A percentile compares a stretch with the other conserved stretches of the same genome.
Evolutionary conservation across 2,888 invertebrate genomes (phyloP).

Genomic region (Metallyticus violacea): DNA sequence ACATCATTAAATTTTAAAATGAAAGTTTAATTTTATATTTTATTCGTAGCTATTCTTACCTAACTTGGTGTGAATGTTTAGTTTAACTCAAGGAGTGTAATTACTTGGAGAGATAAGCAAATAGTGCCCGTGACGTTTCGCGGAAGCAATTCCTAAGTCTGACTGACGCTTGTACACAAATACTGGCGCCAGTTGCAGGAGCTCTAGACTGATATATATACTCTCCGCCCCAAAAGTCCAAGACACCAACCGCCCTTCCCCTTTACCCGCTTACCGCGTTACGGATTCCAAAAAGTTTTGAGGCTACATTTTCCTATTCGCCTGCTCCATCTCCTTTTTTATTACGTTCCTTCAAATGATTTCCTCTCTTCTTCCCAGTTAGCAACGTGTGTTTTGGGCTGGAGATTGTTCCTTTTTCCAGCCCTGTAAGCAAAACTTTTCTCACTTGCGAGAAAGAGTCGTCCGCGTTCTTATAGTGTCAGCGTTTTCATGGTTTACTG

Average conservation of each 20-base stretch:
- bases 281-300: background rate
- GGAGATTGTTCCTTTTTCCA: conserved; percentile 3
- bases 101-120: background rate
- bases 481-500: background rate
- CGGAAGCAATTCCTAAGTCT: background rate
- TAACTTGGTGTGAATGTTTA: background rate
- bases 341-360: background rate
- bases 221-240: background rate
- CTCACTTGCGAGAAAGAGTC: background rate
- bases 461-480: background rate
- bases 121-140: background rate
- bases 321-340: background rate
- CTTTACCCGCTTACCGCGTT: background rate
- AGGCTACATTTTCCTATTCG: background rate
- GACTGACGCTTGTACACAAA: background rate
- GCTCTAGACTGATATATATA: background rate
- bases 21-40: no score
- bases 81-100: background rate
- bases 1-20: no score
- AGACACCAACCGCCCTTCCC: background rate
- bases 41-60: no score
- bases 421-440: conserved; percentile 14
- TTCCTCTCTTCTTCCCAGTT: background rate
- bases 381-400: background rate
- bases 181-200: background rate